Conservation (phyloP, 2,797 vertebrate species). For the Nyctibius grandis region DNA sequence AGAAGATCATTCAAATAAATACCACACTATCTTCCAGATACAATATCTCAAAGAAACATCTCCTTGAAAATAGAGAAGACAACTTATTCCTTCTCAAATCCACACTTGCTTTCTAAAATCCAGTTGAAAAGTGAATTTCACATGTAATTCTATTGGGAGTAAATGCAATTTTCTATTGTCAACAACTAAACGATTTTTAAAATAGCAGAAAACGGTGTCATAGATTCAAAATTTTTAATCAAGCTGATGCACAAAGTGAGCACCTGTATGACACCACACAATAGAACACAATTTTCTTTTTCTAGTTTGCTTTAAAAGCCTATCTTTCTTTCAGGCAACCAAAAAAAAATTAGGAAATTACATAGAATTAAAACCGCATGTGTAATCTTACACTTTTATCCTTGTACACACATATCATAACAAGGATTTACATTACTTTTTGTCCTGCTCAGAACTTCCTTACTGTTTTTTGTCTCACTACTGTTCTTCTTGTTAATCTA, state of each 20-base stretch:
- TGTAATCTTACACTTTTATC: not conserved
- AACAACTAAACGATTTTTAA: not conserved
- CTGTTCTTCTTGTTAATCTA: not conserved
- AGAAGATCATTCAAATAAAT: not conserved
- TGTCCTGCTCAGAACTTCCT: not conserved
- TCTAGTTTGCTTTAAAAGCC: not conserved
- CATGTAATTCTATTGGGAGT: not conserved
- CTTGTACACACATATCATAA: not conserved
- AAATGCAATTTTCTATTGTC: not conserved
- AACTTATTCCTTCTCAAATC: not conserved
- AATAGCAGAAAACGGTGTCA: not conserved
- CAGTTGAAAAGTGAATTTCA: not conserved
- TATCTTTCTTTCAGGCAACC: not conserved
- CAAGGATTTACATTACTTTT: not conserved
- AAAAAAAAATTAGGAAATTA: not conserved
- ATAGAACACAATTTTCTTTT: not conserved
- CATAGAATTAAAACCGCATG: not conserved
- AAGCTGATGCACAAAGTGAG: not conserved
- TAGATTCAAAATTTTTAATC: not conserved
- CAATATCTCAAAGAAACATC: not conserved
- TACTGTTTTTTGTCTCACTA: not conserved
- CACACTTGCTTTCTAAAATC: not conserved
- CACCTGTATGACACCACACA: not conserved
- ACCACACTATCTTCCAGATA: not conserved
- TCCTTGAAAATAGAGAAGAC: not conserved